Conservation (phyloP, 2,113 vertebrate species). For the Panthera leo region DNA sequence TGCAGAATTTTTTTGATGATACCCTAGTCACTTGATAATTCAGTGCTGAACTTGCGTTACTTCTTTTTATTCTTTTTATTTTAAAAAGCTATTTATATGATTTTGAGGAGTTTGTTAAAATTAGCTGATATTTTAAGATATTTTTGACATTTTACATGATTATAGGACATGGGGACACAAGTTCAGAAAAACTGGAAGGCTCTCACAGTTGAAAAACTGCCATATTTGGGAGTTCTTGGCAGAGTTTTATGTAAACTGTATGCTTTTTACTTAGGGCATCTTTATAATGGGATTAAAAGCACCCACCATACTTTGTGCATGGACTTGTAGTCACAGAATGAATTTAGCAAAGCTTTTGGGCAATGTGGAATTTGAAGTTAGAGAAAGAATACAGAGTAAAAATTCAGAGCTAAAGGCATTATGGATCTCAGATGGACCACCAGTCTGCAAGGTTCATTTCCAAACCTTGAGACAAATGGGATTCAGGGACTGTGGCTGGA, state of each 20-base stretch:
- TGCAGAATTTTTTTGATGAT: background rate
- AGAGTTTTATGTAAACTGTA: slow-evolving; percentile 66
- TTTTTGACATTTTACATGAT: slow-evolving; percentile 71
- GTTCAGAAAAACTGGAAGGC: slow-evolving; percentile 71
- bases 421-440: background rate
- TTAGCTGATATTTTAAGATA: slow-evolving; percentile 72
- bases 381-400: background rate
- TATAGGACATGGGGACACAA: slow-evolving; percentile 57
- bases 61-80: slow-evolving; percentile 46
- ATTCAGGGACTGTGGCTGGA: background rate
- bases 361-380: background rate
- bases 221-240: slow-evolving; percentile 70
- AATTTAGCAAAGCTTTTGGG: background rate
- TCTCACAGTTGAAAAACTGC: slow-evolving; percentile 66
- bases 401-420: background rate
- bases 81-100: slow-evolving; percentile 52
- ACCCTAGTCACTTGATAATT: background rate
- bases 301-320: background rate
- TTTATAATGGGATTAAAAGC: slow-evolving; percentile 45
- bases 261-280: slow-evolving; percentile 44
- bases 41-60: background rate
- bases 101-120: slow-evolving; percentile 67
- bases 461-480: background rate
- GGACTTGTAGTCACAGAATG: background rate
- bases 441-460: background rate